Conservation (phyloP, 2,888 invertebrate genomes). For the Sialis lutaria region DNA sequence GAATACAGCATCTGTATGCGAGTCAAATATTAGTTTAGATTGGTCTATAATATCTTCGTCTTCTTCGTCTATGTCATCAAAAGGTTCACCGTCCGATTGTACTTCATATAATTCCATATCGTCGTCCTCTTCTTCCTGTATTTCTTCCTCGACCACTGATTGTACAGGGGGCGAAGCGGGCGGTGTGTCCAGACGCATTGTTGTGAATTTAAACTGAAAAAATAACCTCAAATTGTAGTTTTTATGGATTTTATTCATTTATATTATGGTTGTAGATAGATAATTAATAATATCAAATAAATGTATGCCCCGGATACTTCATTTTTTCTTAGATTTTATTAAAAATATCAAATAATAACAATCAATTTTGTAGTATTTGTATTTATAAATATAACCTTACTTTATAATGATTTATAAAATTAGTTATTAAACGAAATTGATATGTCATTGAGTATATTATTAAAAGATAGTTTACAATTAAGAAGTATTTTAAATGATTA, state of each 20-base stretch:
- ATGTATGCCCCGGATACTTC: too few species aligned
- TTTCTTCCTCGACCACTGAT: background rate
- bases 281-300: background rate
- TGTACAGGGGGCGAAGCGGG: background rate
- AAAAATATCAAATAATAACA: too few species aligned
- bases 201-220: too few species aligned
- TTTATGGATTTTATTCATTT: background rate
- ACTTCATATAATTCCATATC: conserved; percentile 16
- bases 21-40: conserved; percentile 1
- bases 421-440: too few species aligned
- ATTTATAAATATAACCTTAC: too few species aligned
- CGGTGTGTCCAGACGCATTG: background rate
- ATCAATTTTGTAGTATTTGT: too few species aligned
- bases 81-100: conserved; percentile 28
- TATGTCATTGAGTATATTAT: too few species aligned
- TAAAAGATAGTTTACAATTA: too few species aligned
- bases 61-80: conserved; percentile 20
- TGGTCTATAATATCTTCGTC: background rate
- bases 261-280: background rate
- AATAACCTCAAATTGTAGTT: too few species aligned
- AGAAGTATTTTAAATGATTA: too few species aligned
- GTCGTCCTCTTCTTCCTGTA: conserved; percentile 8
- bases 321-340: too few species aligned
- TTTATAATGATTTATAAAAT: too few species aligned
- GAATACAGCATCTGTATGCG: conserved; percentile 39